Evolutionary conservation across 2,113 vertebrate species (phyloP), one percentile per base, ranked within the genome.

Genomic region (Orthonyx spaldingii): DNA sequence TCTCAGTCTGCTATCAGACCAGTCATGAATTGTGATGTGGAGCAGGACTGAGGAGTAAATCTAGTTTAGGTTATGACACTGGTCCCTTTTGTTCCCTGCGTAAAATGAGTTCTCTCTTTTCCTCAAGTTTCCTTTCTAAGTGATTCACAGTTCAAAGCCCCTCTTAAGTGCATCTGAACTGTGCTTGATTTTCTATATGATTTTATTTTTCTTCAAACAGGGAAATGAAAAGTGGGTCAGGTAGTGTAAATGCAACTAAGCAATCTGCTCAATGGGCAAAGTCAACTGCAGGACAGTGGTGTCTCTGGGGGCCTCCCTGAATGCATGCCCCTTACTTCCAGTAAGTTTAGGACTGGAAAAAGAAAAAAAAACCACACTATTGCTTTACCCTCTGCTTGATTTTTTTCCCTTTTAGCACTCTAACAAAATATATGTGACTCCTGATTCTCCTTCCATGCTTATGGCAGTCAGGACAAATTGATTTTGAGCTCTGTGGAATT

Each of bases 221-320:
- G 39, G 69, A 89, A 26, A 44, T 37, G 52, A 87, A 91, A 97
- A 89, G 39, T 94, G 87, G 93, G 89, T 81, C 93, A 87, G 77
- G 61, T 35, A 53, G 80, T 71, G 61, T 87, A 94, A 95, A 87
- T 87, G 84, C 56, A 87, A 30, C 61, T 68, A 37, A 90, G 46
- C 53, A 89, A 79, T 81, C 77, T 91, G 87, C 53, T 95, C 65
- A 64, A 23, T 42, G 61, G 33, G 19, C 28, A 28, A 94, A 87
- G 60, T 78, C 72, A 84, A n/a, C 69, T 71, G 56, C 64, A 94
- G 89, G 69, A 81, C 80, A 64, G 69, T 27, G 27, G 3, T 74
- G 60, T 84, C 93, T 81, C 81, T 87, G 44, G 87, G 52, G 84
- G 28, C 16, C 46, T 71, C 61, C 74, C 85, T 89, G 41, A 76